phyloP scores from a whole-genome alignment of 2,113 vertebrate species.

The Spilogale gracilis region DNA sequence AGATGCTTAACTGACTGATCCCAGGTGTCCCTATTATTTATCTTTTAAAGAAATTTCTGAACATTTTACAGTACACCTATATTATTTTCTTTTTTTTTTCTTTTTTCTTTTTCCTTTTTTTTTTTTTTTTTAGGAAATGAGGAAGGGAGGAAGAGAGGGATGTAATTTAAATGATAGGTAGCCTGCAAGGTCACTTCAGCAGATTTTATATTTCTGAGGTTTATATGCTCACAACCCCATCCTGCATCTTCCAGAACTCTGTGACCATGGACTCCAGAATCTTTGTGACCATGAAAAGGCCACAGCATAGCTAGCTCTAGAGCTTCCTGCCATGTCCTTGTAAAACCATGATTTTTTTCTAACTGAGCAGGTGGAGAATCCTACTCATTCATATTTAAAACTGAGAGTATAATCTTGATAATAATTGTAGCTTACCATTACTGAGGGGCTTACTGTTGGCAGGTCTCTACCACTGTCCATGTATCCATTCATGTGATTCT shows the following conservation, averaged over 20 bases:
- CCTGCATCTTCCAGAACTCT: accelerated
- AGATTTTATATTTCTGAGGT: neutral
- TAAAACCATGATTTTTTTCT: neutral
- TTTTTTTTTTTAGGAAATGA: neutral
- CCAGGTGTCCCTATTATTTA: too few relatives aligned
- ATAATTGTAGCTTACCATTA: slow-evolving; percentile 13
- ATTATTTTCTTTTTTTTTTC: neutral
- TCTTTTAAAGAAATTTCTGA: neutral
- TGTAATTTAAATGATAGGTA: neutral
- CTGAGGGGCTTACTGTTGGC: neutral
- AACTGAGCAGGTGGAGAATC: neutral
- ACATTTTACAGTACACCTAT: neutral
- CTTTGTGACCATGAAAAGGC: neutral
- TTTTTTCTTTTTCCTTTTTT: neutral
- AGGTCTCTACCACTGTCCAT: neutral
- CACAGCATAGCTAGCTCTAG: neutral
- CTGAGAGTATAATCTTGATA: slow-evolving; percentile 10
- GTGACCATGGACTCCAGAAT: too few relatives aligned
- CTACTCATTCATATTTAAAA: neutral
- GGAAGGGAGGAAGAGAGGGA: neutral
- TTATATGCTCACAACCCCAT: neutral
- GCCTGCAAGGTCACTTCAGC: neutral
- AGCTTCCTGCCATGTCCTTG: neutral
- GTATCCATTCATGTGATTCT: slow-evolving; percentile 9
- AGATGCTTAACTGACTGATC: too few relatives aligned